phyloP scores from a whole-genome alignment of 2,113 vertebrate genomes.

The Crotalus horridus region DNA sequence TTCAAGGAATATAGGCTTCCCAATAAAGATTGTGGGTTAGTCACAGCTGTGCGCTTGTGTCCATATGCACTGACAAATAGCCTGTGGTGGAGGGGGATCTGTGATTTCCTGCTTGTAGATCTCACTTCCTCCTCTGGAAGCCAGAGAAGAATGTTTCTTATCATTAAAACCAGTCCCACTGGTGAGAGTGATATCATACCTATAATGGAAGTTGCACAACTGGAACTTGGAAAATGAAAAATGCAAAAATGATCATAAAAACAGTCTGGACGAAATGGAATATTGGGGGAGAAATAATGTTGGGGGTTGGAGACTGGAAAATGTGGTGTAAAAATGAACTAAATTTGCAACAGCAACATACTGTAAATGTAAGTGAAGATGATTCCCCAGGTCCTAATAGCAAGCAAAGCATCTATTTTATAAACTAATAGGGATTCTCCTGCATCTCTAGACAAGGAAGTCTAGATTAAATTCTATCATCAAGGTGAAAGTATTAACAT shows the following conservation, averaged over 20 bases:
- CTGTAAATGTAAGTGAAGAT: neutral
- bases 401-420: neutral
- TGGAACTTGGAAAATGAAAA: neutral
- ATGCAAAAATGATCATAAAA: neutral
- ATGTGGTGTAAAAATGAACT: neutral
- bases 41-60: neutral
- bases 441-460: neutral
- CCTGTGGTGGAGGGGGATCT: neutral
- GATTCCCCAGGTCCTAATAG: neutral
- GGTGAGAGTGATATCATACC: neutral
- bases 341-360: neutral
- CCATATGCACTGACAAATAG: neutral
- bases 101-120: neutral
- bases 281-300: neutral
- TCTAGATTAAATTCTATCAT: neutral
- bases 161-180: neutral
- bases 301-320: neutral
- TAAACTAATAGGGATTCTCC: neutral
- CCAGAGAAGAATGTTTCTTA: neutral
- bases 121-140: neutral
- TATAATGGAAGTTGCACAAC: neutral
- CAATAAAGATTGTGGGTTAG: neutral
- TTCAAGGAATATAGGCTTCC: neutral
- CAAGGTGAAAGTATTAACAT: neutral
- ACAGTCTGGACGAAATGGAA: neutral